Evolutionary conservation across 2,888 invertebrate species (phyloP).

Genomic region (Leptinotarsa haldemani): DNA sequence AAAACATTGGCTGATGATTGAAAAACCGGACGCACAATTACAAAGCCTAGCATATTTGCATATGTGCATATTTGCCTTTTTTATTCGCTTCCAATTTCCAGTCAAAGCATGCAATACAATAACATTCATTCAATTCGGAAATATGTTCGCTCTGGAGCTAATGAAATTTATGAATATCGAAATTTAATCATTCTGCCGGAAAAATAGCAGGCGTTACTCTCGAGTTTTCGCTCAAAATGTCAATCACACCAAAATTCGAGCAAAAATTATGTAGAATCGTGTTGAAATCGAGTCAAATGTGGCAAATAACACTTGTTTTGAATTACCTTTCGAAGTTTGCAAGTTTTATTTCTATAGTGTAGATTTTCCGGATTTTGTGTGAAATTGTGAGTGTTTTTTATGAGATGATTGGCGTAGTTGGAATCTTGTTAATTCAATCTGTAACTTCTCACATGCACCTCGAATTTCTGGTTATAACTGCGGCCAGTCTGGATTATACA

Average conservation of each 20-base stretch:
- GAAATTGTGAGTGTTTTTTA: too few species aligned
- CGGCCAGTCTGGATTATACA: too few species aligned
- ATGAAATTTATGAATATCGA: constrained; percentile 12
- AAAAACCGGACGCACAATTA: background rate
- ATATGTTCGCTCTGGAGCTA: constrained; percentile 2
- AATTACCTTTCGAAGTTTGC: too few species aligned
- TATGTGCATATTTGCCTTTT: constrained; percentile 3
- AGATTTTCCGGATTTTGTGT: too few species aligned
- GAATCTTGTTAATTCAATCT: too few species aligned
- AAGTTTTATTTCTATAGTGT: too few species aligned
- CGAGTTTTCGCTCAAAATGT: background rate
- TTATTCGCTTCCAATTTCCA: constrained; percentile 7
- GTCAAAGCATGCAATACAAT: background rate
- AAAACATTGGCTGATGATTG: constrained; percentile 8
- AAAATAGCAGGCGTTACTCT: background rate
- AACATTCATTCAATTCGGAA: constrained; percentile 9
- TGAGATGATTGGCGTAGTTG: too few species aligned
- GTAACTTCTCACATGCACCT: too few species aligned
- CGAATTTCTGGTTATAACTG: too few species aligned
- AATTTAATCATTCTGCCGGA: background rate
- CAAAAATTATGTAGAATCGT: background rate
- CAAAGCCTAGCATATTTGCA: background rate
- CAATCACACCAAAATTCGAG: background rate
- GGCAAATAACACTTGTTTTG: too few species aligned
- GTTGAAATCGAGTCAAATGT: background rate